Evolutionary conservation across 2,113 vertebrate species (phyloP).

Genomic region (Tachysurus vachellii): DNA sequence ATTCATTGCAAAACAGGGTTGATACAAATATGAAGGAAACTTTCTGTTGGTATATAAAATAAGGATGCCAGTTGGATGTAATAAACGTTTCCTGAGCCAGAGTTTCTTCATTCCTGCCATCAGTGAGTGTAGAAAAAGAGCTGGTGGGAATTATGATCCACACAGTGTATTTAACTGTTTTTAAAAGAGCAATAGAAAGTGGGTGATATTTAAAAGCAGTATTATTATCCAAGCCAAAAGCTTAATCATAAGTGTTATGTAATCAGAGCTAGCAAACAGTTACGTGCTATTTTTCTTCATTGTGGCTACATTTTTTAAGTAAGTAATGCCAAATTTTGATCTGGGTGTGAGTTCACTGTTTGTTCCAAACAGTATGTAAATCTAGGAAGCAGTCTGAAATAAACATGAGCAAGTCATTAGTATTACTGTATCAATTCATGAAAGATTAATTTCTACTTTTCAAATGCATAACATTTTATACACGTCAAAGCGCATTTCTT

Average conservation of each 20-base stretch:
- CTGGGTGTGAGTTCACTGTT: background rate
- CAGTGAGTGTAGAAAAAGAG: background rate
- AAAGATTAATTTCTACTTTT: background rate
- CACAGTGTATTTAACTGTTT: background rate
- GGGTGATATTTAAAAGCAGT: background rate
- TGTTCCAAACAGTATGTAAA: background rate
- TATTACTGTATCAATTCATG: background rate
- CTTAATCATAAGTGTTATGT: background rate
- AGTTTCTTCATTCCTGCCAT: background rate
- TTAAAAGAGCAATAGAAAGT: background rate
- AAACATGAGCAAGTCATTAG: background rate
- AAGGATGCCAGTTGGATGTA: background rate
- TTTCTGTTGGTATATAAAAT: slow-evolving; percentile 1
- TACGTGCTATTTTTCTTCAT: background rate
- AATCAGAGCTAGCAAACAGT: background rate
- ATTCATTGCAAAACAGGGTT: background rate
- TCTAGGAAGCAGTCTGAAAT: background rate
- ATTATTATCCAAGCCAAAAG: background rate
- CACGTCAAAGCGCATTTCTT: background rate
- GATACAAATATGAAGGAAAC: background rate
- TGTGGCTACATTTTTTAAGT: too few relatives aligned
- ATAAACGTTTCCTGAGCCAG: slow-evolving; percentile 9
- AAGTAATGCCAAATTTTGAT: background rate
- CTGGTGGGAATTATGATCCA: background rate
- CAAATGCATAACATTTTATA: background rate